These are phyloP conservation scores for Danaus melanippus DNA, from an alignment of 1,140 invertebrate species.

Conservation along the genomic window DNA sequence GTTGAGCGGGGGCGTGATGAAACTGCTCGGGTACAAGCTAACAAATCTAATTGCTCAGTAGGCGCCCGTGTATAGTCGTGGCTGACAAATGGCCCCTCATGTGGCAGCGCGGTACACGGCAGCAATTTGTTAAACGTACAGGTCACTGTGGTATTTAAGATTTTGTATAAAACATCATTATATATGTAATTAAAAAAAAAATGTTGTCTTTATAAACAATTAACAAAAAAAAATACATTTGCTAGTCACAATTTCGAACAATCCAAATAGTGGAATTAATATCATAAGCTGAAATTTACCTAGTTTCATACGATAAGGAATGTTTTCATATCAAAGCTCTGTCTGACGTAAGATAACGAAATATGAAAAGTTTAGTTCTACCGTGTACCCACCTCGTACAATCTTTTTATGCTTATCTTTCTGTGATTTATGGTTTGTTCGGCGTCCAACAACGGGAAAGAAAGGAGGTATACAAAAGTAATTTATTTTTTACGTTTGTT, in stretches of 20 bases:
- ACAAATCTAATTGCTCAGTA: slow-evolving; percentile 72
- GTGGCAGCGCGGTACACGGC: slow-evolving; percentile 45
- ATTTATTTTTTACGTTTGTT: slow-evolving; percentile 71
- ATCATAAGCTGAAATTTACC: too few relatives aligned
- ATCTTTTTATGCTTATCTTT: slow-evolving; percentile 72
- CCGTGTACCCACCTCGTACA: slow-evolving; percentile 69
- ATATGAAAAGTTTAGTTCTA: slow-evolving; percentile 70
- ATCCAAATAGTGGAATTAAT: background rate
- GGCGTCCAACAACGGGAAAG: slow-evolving; percentile 68
- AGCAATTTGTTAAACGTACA: slow-evolving; percentile 59
- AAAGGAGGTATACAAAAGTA: slow-evolving; percentile 71
- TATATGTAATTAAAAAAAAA: slow-evolving; percentile 6
- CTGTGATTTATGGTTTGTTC: slow-evolving; percentile 69
- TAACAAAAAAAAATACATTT: slow-evolving; percentile 35
- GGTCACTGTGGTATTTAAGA: slow-evolving; percentile 53
- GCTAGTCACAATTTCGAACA: slow-evolving; percentile 4
- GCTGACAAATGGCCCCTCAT: slow-evolving; percentile 63
- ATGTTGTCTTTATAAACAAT: slow-evolving; percentile 11
- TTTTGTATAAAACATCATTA: slow-evolving; percentile 27
- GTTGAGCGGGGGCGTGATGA: slow-evolving; percentile 70
- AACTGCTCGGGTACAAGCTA: slow-evolving; percentile 68
- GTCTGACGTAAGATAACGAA: slow-evolving; percentile 62
- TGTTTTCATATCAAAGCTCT: slow-evolving; percentile 45
- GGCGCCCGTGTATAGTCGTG: slow-evolving; percentile 59
- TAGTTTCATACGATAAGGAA: slow-evolving; percentile 6